Evolutionary conservation across 2,797 vertebrate species (phyloP), one percentile per base, ranked within the genome.

Genomic region (Periparus ater): DNA sequence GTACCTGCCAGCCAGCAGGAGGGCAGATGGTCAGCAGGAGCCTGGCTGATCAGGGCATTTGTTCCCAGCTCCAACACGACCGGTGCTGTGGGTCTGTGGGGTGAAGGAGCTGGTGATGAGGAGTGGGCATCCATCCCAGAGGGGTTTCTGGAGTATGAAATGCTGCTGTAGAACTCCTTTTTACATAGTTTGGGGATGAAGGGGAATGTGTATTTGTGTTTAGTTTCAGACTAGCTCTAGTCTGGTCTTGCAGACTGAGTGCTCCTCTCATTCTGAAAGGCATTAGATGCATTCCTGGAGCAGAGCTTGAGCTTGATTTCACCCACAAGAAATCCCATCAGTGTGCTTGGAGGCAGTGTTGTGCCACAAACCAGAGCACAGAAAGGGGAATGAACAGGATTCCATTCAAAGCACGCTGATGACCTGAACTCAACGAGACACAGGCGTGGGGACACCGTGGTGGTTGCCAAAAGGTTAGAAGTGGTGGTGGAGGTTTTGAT

Each of bases 11-110:
- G 61, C 22, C 1, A 17, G 27, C 23, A 2, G 62, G 32, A 81
- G 42, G 23, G 18, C 21, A 34, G 34, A 13, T 3, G 10, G 27
- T 27, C 40, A 57, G 18, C 36, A 48, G 55, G 40, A 1, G 0
- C 8, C 26, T 62, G 67, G 17, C 23, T 53, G 47, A 47, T 13
- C 38, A 13, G 23, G n/a, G 6, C 0, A 0, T 73, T 80, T 73
- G 23, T 90, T 54, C 38, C 58, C 61, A 15, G 10, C n/a, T 91
- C 8, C 23, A 50, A 1, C 0, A 2, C 8, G 14, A 15, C 19
- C 62, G 36, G 7, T 0, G 0, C 45, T 80, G 25, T 42, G 32
- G 40, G 45, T 51, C 40, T 0, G 0, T 57, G 22, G 27, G 32
- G 17, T 2, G 3, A 47, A 42, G 51, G 42, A 85, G 48, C 26